A percentile compares a stretch with the other conserved stretches of the same genome.
Conservation (phyloP, 1,140 invertebrate species). For the Pseudoatta argentina region DNA sequence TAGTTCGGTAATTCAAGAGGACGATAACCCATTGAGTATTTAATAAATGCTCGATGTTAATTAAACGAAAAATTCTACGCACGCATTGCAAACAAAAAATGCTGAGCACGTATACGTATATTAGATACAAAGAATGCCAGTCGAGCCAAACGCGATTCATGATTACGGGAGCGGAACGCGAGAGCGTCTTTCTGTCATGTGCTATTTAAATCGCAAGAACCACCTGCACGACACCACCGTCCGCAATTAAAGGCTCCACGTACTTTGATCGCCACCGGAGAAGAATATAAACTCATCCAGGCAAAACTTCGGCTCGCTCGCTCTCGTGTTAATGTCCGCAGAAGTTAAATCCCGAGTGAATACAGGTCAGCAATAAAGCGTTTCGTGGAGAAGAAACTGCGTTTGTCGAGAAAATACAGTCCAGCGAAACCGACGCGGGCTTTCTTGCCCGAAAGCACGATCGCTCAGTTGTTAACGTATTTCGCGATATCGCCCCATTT, state of each 20-base stretch:
- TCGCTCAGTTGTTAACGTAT: constrained; percentile 49
- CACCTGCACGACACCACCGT: constrained; percentile 15
- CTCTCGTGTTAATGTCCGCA: constrained; percentile 44
- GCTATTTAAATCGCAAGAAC: constrained; percentile 50
- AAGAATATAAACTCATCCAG: constrained; percentile 59
- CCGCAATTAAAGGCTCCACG: constrained; percentile 47
- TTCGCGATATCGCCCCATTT: constrained; percentile 33
- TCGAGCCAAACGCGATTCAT: constrained; percentile 5
- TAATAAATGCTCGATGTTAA: background rate
- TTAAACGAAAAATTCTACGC: constrained; percentile 16
- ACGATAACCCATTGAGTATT: background rate
- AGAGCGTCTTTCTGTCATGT: constrained; percentile 33
- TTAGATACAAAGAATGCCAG: constrained; percentile 30
- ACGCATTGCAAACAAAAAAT: background rate
- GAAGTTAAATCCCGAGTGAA: constrained; percentile 58
- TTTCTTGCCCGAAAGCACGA: constrained; percentile 30
- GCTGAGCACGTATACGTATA: background rate
- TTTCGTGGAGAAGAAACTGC: constrained; percentile 16
- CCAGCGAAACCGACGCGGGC: constrained; percentile 19
- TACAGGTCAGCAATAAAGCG: constrained; percentile 53
- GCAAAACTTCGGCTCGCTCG: constrained; percentile 43
- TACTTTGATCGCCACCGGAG: background rate
- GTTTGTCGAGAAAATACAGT: constrained; percentile 42
- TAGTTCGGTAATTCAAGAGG: background rate
- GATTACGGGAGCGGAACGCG: constrained; percentile 17